These are phyloP conservation scores for Malacoctenus gilli DNA, from an alignment of 2,797 vertebrate species.

Conservation along the genomic window DNA sequence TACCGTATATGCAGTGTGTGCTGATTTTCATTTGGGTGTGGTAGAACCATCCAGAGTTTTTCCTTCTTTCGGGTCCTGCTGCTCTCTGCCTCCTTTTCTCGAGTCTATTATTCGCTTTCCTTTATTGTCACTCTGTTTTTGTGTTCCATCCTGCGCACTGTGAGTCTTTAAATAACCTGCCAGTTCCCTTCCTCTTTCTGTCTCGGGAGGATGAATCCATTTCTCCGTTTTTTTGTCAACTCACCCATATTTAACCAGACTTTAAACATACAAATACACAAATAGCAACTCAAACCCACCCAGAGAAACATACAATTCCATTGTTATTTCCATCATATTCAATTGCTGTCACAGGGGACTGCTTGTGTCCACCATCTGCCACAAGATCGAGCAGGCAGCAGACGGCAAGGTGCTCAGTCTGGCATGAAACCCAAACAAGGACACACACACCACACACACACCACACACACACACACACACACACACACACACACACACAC, in stretches of 20 bases:
- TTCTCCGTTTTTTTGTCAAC: constrained; percentile 23
- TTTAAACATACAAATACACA: constrained; percentile 3
- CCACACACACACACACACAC: not conserved
- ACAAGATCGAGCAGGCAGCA: constrained; percentile 50
- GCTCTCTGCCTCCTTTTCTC: no score
- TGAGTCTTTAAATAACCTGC: constrained; percentile 33
- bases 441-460: constrained; percentile 5
- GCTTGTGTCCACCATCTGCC: constrained; percentile 72
- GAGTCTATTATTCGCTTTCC: no score
- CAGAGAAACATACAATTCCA: constrained; percentile 27
- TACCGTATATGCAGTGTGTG: not conserved
- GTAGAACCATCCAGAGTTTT: constrained; percentile 30
- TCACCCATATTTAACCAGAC: constrained; percentile 18
- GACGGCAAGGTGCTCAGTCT: constrained; percentile 38
- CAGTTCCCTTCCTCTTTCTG: constrained; percentile 25
- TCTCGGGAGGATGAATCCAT: no score
- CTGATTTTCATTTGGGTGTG: constrained; percentile 12
- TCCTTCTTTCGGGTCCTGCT: no score
- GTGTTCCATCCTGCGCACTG: constrained; percentile 10
- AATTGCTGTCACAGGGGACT: constrained; percentile 41
- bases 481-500: constrained; percentile 4
- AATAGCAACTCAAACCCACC: constrained; percentile 10
- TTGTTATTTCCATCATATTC: constrained; percentile 37
- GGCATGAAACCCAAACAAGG: constrained; percentile 39
- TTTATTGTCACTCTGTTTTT: constrained; percentile 35